Conservation (phyloP, 1,140 invertebrate genomes). For the Aphelinus atriplicis region DNA sequence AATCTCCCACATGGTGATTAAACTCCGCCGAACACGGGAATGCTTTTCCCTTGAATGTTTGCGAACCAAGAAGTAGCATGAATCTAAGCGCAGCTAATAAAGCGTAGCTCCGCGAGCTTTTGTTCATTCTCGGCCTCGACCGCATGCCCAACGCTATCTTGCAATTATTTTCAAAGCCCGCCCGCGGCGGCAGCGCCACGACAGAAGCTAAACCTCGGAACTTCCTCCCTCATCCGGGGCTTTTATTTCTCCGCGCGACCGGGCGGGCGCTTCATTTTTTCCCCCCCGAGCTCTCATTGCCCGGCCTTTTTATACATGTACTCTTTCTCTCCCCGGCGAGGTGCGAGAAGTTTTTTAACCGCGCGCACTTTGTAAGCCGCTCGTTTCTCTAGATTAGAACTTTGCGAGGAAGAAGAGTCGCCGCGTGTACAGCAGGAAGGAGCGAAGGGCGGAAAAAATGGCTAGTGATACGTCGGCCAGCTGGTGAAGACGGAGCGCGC, state of each 20-base stretch:
- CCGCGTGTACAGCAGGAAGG: not conserved
- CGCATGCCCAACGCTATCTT: conserved; percentile 22
- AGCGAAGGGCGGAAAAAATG: not conserved
- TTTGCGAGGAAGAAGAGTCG: conserved; percentile 2
- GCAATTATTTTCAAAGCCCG: conserved; percentile 27
- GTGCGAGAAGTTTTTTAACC: not conserved
- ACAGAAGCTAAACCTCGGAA: not conserved
- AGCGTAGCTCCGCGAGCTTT: not conserved
- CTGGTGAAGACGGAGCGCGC: not conserved
- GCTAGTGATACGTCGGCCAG: not conserved
- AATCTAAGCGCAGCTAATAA: no score
- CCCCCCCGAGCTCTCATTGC: not conserved
- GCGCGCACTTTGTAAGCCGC: not conserved
- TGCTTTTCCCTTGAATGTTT: no score
- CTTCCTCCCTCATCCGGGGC: not conserved
- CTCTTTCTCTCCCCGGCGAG: not conserved
- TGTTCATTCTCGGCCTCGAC: not conserved
- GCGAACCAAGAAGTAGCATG: no score
- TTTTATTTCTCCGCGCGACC: not conserved
- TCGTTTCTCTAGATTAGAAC: conserved; percentile 28
- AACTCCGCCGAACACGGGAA: no score
- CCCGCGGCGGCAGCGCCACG: no score
- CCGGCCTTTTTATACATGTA: not conserved
- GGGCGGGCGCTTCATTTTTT: conserved; percentile 11
- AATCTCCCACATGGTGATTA: no score